phyloP scores from a whole-genome alignment of 2,888 invertebrate genomes.

The Polymixis flavicincta region DNA sequence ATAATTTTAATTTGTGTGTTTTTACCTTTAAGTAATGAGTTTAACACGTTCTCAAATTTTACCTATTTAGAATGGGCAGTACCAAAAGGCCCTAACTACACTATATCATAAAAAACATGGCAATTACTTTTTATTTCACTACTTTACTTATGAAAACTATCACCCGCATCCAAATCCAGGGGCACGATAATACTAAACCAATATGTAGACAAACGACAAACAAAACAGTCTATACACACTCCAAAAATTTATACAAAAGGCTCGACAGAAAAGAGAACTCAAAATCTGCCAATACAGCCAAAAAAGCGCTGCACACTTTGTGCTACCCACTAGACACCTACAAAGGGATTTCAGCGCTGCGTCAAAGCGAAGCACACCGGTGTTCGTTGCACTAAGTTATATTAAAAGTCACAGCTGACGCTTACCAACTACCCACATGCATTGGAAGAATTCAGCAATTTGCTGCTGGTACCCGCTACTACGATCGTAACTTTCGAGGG shows the following conservation, averaged over 20 bases:
- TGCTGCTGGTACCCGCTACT: constrained; percentile 6
- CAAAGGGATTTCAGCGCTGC: constrained; percentile 27
- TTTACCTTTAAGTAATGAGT: not conserved
- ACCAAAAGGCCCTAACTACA: not conserved
- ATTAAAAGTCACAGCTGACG: constrained; percentile 66
- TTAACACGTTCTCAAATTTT: not conserved
- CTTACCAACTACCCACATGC: constrained; percentile 26
- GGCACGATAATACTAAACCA: not conserved
- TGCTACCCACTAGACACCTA: constrained; percentile 2
- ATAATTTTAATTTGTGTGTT: too few relatives aligned
- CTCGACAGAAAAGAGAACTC: not conserved
- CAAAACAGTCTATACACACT: not conserved
- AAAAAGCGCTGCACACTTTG: constrained; percentile 27
- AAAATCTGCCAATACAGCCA: constrained; percentile 12
- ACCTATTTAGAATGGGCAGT: too few relatives aligned
- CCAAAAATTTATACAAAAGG: not conserved
- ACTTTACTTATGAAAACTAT: not conserved
- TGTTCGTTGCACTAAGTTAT: constrained; percentile 56
- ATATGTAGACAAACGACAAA: constrained; percentile 1
- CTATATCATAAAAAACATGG: not conserved
- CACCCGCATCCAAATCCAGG: not conserved
- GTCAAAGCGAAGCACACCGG: constrained; percentile 27
- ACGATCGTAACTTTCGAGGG: constrained; percentile 21
- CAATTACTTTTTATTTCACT: not conserved
- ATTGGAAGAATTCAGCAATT: constrained; percentile 49